Percentiles rank a stretch among this genome's conserved stretches.
phyloP scores from a whole-genome alignment of 2,888 invertebrate genomes.

The Polymixis lichenea region DNA sequence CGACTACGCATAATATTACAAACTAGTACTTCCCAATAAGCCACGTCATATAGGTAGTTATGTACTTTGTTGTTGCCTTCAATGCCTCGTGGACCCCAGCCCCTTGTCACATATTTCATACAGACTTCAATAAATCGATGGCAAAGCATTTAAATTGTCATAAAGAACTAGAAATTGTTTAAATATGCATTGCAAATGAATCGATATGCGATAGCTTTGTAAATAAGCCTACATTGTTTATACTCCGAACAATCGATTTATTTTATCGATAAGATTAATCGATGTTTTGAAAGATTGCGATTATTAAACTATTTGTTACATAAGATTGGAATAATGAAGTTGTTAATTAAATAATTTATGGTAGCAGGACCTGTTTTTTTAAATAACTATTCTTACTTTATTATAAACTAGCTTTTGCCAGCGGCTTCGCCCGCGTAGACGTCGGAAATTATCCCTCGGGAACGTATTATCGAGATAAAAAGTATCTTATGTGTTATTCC shows the following conservation, averaged over 20 bases:
- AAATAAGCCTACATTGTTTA: conserved; percentile 54
- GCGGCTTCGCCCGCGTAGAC: too few relatives aligned
- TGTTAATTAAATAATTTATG: conserved; percentile 40
- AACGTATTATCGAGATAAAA: too few relatives aligned
- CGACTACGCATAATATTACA: neutral
- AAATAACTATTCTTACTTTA: neutral
- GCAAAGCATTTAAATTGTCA: conserved; percentile 44
- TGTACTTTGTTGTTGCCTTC: neutral
- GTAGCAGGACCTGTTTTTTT: conserved; percentile 22
- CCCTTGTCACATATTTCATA: conserved; percentile 30
- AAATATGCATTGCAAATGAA: conserved; percentile 57
- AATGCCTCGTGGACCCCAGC: neutral
- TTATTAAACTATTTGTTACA: conserved; percentile 39
- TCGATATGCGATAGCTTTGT: conserved; percentile 45
- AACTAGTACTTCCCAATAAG: too few relatives aligned
- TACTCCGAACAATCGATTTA: conserved; percentile 44
- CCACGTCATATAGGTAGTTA: neutral
- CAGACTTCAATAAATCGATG: conserved; percentile 44
- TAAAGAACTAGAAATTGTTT: conserved; percentile 50
- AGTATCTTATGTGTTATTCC: too few relatives aligned
- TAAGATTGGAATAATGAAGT: conserved; percentile 31
- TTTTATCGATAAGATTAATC: conserved; percentile 55
- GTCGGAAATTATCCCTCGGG: too few relatives aligned
- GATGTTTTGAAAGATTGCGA: conserved; percentile 51
- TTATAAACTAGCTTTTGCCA: too few relatives aligned